These are phyloP conservation scores for Pocota personata DNA, from an alignment of 2,888 invertebrate species.

Conservation along the genomic window DNA sequence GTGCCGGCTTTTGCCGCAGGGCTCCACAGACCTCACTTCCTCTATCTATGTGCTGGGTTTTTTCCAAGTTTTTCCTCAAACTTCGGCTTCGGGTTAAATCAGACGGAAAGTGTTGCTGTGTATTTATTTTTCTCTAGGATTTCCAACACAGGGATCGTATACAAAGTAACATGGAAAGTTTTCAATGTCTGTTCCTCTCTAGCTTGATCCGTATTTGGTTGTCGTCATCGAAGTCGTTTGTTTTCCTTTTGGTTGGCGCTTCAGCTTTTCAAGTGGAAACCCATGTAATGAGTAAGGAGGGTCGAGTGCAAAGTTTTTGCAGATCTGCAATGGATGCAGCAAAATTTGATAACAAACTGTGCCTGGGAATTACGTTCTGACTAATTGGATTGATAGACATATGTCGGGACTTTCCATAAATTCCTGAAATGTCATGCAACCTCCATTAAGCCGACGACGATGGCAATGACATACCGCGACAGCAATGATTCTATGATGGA, in stretches of 20 bases:
- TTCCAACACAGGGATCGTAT: conserved; percentile 43
- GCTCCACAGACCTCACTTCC: conserved; percentile 22
- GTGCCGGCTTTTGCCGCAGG: conserved; percentile 68
- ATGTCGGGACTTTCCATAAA: conserved; percentile 36
- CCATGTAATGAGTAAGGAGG: conserved; percentile 54
- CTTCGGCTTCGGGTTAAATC: conserved; percentile 68
- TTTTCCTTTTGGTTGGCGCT: conserved; percentile 46
- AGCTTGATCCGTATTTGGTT: conserved; percentile 53
- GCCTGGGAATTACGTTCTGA: conserved; percentile 32
- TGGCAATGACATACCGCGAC: conserved; percentile 22
- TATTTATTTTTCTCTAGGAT: conserved; percentile 8
- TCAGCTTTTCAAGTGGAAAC: conserved; percentile 55
- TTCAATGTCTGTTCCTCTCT: conserved; percentile 47
- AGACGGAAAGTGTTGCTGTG: conserved; percentile 63
- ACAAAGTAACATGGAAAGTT: conserved; percentile 67
- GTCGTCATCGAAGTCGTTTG: background rate
- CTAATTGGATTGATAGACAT: conserved; percentile 70
- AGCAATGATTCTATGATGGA: conserved; percentile 26
- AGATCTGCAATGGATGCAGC: conserved; percentile 7
- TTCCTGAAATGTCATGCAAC: conserved; percentile 36
- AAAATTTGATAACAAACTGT: conserved; percentile 19
- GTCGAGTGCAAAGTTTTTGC: conserved; percentile 41
- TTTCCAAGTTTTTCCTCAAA: conserved; percentile 47
- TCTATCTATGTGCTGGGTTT: conserved; percentile 7
- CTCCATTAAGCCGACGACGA: conserved; percentile 24